These are phyloP conservation scores for Athalia cordata DNA, from an alignment of 2,888 invertebrate species.

Conservation along the genomic window DNA sequence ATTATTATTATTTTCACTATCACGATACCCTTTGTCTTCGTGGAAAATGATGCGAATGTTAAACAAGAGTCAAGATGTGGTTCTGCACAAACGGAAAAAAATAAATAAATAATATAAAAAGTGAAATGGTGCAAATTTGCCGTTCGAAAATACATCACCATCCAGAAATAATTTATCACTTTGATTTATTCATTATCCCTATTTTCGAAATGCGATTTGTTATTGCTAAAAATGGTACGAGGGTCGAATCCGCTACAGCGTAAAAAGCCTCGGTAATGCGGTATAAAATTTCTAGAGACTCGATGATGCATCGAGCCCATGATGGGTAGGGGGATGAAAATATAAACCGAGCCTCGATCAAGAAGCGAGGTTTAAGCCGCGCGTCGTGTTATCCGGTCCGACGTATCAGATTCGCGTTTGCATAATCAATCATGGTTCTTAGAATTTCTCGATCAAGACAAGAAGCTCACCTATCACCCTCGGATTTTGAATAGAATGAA, in stretches of 20 bases:
- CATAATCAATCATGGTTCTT: conserved; percentile 38
- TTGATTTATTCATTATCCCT: too few species aligned
- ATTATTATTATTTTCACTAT: background rate
- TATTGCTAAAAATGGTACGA: too few species aligned
- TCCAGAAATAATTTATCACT: too few species aligned
- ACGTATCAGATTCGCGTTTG: conserved; percentile 42
- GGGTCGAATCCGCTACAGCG: too few species aligned
- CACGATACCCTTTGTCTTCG: background rate
- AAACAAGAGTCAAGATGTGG: too few species aligned
- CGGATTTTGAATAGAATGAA: conserved; percentile 31
- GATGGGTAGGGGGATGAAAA: background rate
- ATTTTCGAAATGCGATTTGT: too few species aligned
- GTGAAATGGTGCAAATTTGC: too few species aligned
- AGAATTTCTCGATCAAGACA: conserved; percentile 33
- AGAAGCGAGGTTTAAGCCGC: conserved; percentile 26
- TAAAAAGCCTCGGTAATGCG: background rate
- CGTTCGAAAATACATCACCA: too few species aligned
- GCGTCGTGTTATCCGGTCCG: conserved; percentile 28
- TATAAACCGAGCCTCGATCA: conserved; percentile 17
- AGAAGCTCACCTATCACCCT: conserved; percentile 36
- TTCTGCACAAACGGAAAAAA: too few species aligned
- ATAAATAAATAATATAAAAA: too few species aligned
- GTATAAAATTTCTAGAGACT: background rate
- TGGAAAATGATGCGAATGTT: too few species aligned
- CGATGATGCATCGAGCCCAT: background rate